Conservation (phyloP, 2,113 vertebrate genomes). For the Erpornis zantholeuca region DNA sequence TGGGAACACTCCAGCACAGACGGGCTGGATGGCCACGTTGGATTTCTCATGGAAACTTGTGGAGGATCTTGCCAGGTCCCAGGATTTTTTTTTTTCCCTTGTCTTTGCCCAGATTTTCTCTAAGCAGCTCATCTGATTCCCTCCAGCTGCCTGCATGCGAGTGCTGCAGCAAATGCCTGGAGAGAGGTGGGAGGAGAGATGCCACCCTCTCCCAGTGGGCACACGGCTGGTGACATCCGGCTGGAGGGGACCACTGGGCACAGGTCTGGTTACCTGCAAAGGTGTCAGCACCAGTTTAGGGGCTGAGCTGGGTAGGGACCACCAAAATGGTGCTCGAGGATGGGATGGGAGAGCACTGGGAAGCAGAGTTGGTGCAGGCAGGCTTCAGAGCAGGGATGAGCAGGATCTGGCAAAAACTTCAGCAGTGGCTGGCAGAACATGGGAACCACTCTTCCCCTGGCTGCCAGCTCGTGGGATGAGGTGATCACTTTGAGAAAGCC, state of each 20-base stretch:
- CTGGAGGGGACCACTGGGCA: fast-evolving
- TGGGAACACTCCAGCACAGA: not conserved
- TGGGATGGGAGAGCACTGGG: not conserved
- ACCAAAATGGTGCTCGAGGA: fast-evolving
- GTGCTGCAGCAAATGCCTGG: not conserved
- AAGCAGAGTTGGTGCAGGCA: not conserved
- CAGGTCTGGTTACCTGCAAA: not conserved
- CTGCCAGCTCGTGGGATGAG: not conserved
- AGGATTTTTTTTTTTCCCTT: not conserved
- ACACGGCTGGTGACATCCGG: fast-evolving
- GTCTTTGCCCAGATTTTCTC: constrained; percentile 50
- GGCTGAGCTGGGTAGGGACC: not conserved
- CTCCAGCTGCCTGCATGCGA: constrained; percentile 53
- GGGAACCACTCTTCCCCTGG: fast-evolving
- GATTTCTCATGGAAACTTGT: constrained; percentile 41
- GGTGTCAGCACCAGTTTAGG: not conserved
- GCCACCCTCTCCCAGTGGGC: fast-evolving
- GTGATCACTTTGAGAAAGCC: not conserved
- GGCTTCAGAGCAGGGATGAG: not conserved
- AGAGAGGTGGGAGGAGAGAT: not conserved
- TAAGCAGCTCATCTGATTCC: not conserved
- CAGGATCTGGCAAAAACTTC: fast-evolving
- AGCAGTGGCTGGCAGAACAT: not conserved
- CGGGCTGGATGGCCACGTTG: not conserved
- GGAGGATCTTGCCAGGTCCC: constrained; percentile 44